Base-by-base conservation (phyloP, 2,113 vertebrate species). In the Perca schrenkii region DNA sequence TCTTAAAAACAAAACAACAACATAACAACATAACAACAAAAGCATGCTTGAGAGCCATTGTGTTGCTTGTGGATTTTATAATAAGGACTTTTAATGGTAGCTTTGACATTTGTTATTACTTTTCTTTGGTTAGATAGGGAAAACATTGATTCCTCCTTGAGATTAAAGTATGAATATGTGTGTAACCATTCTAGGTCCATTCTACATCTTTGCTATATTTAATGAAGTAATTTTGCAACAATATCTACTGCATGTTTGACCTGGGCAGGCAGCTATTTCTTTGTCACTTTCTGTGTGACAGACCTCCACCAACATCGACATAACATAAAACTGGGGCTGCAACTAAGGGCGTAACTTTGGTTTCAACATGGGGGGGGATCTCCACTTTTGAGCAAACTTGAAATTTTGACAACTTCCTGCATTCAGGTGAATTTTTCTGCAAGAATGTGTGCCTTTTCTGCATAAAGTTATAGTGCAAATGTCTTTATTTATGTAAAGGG, bases 11-110 rank as follows among this genome's bases (percentile, higher is more conserved):
- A n/a, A n/a, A n/a, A n/a, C n/a, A n/a, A n/a, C n/a, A n/a, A n/a
- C n/a, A n/a, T n/a, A n/a, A n/a, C n/a, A n/a, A n/a, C 52, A 86
- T 65, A 43, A 64, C 47, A 34, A 63, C 76, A 17, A 36, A 77
- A 73, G 66, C 63, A 74, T 64, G 75, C 50, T 78, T 47, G 31
- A 71, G 72, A 82, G 1, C 1, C 43, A 6, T 76, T 83, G 34
- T 80, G 4, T 52, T 50, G 61, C 61, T 60, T 17, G 22, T 19
- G 34, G 74, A 22, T 58, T 36, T 69, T 31, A 65, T 56, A 19
- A 47, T 21, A 17, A 21, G 4, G 43, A 58, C 21, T 61, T 62
- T 13, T 34, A 50, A 40, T 69, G 15, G 17, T 4, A 19, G 19
- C 68, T 76, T 58, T 71, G 17, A 53, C 31, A 49, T 63, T 72